phyloP scores from a whole-genome alignment of 2,888 invertebrate genomes.

The Acronicta aceris region DNA sequence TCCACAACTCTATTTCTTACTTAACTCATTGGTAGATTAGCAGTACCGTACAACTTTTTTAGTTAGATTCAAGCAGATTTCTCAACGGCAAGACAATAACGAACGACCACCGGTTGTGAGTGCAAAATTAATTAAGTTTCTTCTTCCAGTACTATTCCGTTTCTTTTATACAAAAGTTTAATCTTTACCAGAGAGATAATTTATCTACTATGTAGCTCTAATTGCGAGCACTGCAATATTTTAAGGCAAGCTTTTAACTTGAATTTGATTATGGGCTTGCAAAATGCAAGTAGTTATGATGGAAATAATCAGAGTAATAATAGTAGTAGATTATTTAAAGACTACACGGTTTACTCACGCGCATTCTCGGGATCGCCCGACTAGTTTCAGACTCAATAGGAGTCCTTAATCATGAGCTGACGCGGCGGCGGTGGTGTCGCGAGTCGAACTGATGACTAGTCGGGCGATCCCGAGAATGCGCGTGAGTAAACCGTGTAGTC shows the following conservation, averaged over 20 bases:
- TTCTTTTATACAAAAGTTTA: conserved; percentile 45
- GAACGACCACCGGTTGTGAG: conserved; percentile 40
- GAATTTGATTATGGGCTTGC: not conserved
- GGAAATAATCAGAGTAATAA: not conserved
- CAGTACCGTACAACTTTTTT: conserved; percentile 33
- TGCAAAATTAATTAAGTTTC: conserved; percentile 57
- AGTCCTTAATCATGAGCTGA: too few relatives aligned
- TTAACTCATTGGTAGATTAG: not conserved
- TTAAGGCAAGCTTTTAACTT: conserved; percentile 5
- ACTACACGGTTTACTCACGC: too few relatives aligned
- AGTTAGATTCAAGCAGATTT: conserved; percentile 41
- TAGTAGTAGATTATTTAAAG: too few relatives aligned
- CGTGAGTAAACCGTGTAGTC: too few relatives aligned
- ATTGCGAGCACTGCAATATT: conserved; percentile 34
- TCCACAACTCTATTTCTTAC: too few relatives aligned
- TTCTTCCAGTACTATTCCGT: conserved; percentile 25
- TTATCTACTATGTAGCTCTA: conserved; percentile 35
- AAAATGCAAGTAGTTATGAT: not conserved
- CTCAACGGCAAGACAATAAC: conserved; percentile 43
- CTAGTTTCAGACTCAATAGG: too few relatives aligned
- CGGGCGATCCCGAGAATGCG: too few relatives aligned
- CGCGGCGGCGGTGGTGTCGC: too few relatives aligned
- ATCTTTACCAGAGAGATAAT: conserved; percentile 45
- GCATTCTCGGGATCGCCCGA: too few relatives aligned
- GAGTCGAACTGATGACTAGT: too few relatives aligned